Evolutionary conservation across 53 echinoderm and acorn worm genomes (phyloP), one percentile per base, ranked within the genome.

Genomic region (Zoroaster sp.): DNA sequence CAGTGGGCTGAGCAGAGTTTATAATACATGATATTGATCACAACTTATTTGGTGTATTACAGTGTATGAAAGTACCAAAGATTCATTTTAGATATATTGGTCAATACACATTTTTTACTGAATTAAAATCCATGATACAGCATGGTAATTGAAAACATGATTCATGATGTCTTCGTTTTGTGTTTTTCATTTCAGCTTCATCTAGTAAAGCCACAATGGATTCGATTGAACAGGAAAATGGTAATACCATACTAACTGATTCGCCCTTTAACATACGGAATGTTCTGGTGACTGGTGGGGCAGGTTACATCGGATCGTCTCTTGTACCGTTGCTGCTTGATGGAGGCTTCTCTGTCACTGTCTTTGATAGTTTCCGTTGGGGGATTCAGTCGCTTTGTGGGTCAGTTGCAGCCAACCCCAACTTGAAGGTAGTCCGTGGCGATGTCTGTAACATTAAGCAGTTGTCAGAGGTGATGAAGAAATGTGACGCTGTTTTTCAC

Each of bases 201-300:
- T 15, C 32, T 33, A 1, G 69, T 35, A 6, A n/a, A n/a, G 13
- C 47, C 1, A 69, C 69, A 34, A 69, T 69, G 54, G 21, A 20
- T 54, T 54, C 54, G n/a, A 54, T 6, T 54, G 54, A 18, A 54
- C n/a, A n/a, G n/a, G 54, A 20, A 54, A 54, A 54, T 21, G 4
- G 21, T 20, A 21, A 20, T 4, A 54, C 18, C n/a, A 54, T 18
- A 21, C n/a, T 54, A 21, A 8, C 21, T 21, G 21, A 69, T 21
- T 54, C 51, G 78, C 21, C 75, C 68, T 23, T 1, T 67, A 4
- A 45, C 52, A 14, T 80, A 6, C 5, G 1, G 5, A 54, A 89
- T 68, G 91, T 95, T n/a, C 46, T 95, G 32, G 89, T 95, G 52
- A 95, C 95, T 15, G 95, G 95, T 67, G 95, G 95, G 13, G 95